phyloP scores from a whole-genome alignment of 2,888 invertebrate genomes.

The Phaedon cochleariae region DNA sequence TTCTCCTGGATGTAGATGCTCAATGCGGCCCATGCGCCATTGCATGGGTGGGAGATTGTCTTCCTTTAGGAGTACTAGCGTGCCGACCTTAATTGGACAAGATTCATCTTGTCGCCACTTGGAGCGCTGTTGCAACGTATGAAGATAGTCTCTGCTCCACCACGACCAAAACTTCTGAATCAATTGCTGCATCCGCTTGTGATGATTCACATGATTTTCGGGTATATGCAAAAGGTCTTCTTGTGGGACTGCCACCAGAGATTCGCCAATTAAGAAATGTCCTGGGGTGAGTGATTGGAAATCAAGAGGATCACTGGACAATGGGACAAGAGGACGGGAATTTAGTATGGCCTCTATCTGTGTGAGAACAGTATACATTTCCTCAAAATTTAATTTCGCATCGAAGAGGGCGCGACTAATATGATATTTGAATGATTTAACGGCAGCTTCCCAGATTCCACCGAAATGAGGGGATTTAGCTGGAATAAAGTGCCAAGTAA shows the following conservation, averaged over 20 bases:
- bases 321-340: too few species aligned
- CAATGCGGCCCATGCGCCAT: background rate
- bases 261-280: too few species aligned
- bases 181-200: too few species aligned
- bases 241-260: conserved; percentile 10
- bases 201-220: conserved; percentile 18
- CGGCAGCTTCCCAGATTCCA: conserved; percentile 24
- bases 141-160: conserved; percentile 12
- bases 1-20: background rate
- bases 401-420: background rate
- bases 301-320: too few species aligned
- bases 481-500: too few species aligned
- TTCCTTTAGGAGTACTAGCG: background rate
- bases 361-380: background rate
- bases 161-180: conserved; percentile 17
- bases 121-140: background rate
- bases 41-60: background rate
- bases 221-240: background rate
- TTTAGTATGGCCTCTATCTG: too few species aligned
- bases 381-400: conserved; percentile 14
- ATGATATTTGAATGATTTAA: too few species aligned
- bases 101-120: background rate
- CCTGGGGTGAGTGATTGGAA: too few species aligned
- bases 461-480: conserved; percentile 21
- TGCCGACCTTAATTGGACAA: background rate